Evolutionary conservation across 2,113 vertebrate species (phyloP), one percentile per base, ranked within the genome.

Genomic region (Cebus imitator): DNA sequence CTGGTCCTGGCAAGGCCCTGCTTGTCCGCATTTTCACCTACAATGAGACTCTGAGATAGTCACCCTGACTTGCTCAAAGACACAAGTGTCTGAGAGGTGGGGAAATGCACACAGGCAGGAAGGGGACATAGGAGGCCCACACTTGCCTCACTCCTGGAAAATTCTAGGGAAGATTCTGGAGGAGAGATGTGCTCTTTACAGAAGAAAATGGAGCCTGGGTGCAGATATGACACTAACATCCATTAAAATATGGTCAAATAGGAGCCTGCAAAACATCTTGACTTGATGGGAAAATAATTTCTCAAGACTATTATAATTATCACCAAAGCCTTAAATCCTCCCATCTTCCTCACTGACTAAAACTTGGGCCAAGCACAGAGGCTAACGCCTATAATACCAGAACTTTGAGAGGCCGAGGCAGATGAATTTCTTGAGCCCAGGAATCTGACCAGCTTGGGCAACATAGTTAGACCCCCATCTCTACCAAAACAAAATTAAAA

Each of bases 261-360:
- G 32, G 23, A 76, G 58, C 78, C 94, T 55, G 58, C 81, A 66
- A 98, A 98, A 94, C 81, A 68, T 98, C 98, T 98, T 98, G 98
- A 98, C 98, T 98, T 95, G 93, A 97, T 98, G 97, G 98, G 98
- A 96, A 98, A 98, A 92, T 93, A 95, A 98, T 98, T 99, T 98
- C 99, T 99, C 99, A 99, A 64, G 99, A 99, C 99, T 98, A 99
- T 99, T 98, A 68, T 98, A 97, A 98, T 98, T 98, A 98, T 99
- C 99, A 99, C 99, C 98, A 98, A 99, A 99, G 99, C 99, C 99
- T 99, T 99, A 99, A 99, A 98, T 98, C 98, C 96, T 98, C 98
- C 99, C 97, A 99, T 99, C 99, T 99, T 99, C 99, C 99, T 99
- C 98, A 99, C 98, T 97, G 98, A 98, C 27, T 64, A 30, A 64